Percentiles rank a stretch among this genome's conserved stretches.
Conservation (phyloP, 2,797 vertebrate genomes). For the Scolopax bukidnonensis region DNA sequence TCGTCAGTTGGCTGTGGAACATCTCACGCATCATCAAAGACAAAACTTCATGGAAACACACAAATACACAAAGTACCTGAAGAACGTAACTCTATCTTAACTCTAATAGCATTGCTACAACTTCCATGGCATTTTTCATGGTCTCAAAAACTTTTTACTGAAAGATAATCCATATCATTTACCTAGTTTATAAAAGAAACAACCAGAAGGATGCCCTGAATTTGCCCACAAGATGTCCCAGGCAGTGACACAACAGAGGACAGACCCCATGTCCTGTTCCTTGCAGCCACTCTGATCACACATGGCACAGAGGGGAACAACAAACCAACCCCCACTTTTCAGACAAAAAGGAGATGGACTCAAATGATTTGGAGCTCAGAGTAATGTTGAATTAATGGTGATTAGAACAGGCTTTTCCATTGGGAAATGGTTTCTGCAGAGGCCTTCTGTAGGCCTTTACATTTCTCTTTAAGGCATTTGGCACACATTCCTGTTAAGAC, state of each 20-base stretch:
- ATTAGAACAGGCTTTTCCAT: not conserved
- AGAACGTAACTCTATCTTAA: not conserved
- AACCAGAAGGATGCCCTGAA: not conserved
- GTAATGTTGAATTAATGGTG: not conserved
- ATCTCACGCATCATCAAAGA: not conserved
- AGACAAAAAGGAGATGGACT: not conserved
- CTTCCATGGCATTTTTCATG: not conserved
- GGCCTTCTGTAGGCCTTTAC: not conserved
- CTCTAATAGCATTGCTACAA: fast-evolving
- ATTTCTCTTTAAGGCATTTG: not conserved
- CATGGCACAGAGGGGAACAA: fast-evolving
- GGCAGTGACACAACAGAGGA: not conserved
- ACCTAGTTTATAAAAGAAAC: not conserved
- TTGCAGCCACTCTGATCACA: not conserved
- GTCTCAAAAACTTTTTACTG: not conserved
- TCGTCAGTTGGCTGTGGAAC: not conserved
- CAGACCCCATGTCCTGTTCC: not conserved
- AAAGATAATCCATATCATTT: not conserved
- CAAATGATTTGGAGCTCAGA: not conserved
- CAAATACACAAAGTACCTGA: fast-evolving
- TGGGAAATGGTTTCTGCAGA: not conserved
- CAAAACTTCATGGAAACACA: not conserved
- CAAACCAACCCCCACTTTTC: fast-evolving
- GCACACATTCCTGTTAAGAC: not conserved
- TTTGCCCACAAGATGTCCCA: not conserved